A percentile compares a stretch with the other conserved stretches of the same genome.
Conservation (phyloP, 2,797 vertebrate species). For the Morus bassanus region DNA sequence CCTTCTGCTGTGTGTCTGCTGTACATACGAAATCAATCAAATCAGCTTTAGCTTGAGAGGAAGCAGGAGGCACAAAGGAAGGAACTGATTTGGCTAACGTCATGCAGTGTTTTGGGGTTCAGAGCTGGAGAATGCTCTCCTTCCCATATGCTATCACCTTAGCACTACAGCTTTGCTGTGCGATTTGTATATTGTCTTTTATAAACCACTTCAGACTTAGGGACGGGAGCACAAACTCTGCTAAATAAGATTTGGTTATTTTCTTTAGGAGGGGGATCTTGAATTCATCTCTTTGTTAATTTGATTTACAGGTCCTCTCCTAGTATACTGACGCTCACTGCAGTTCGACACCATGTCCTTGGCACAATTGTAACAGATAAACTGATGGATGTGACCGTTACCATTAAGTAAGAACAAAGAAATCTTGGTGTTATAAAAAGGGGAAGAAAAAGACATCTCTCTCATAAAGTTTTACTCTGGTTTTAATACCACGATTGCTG, state of each 20-base stretch:
- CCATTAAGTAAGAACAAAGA: slow-evolving; percentile 88
- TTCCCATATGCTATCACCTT: not conserved
- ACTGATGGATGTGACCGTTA: slow-evolving; percentile 91
- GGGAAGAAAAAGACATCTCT: not conserved
- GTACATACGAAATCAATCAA: not conserved
- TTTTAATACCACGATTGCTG: not conserved
- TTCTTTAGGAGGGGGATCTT: not conserved
- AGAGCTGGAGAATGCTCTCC: not conserved
- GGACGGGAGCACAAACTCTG: not conserved
- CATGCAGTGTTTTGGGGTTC: not conserved
- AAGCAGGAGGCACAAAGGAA: not conserved
- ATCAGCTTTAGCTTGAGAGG: not conserved
- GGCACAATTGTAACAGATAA: slow-evolving; percentile 94
- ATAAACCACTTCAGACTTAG: not conserved
- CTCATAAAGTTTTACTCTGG: not conserved
- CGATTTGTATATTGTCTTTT: not conserved
- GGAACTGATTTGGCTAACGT: not conserved
- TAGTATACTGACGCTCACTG: slow-evolving; percentile 93
- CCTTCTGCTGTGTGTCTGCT: not conserved
- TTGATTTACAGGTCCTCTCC: slow-evolving; percentile 86
- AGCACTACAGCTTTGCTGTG: not conserved
- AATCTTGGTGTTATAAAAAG: not conserved
- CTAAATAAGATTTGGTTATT: not conserved
- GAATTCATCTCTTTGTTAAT: not conserved
- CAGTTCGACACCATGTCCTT: slow-evolving; percentile 93